Base-by-base conservation (phyloP, 2,888 invertebrate species). In the Drosophila borealis region DNA sequence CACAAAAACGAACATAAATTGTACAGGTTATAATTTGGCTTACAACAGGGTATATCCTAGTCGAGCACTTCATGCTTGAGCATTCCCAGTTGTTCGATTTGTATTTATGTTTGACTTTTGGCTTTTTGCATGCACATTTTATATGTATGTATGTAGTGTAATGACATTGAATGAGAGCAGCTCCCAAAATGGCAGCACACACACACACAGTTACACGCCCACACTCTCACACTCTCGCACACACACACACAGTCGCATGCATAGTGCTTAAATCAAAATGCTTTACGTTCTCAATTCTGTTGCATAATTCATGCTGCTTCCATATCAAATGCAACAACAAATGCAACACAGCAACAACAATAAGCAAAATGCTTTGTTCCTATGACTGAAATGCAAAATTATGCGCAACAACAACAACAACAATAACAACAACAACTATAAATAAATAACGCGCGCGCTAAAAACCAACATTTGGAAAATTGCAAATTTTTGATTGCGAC, bases 131-230 rank as follows among this genome's bases (percentile, higher is more conserved):
- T 76, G 69, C 34, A 14, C 45, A 49, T 21, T 66, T 48, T 67
- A 21, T 42, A 51, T 14, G 44, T 64, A 67, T 61, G 39, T 42
- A 19, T 62, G 64, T 50, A 34, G 34, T 42, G 17, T 49, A 44
- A 63, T 48, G 64, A 63, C 50, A 42, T 29, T 44, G 37, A 25
- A 33, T 67, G 50, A 48, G 57, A 80, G 67, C 68, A 83, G 82
- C 82, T 83, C 88, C 88, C 88, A 77, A 63, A 79, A 74, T 65
- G 49, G 51, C 51, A 64, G 51, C 25, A 46, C 19, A 56, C 19
- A 41, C 48, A 29, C 46, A 61, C 19, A 50, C 11, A 57, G 19
- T 48, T 11, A 53, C 33, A 55, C 29, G 56, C 10, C 53, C 29
- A 62, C 19, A 41, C 49, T 63, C 19, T 54, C 29, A 21, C 44